These are phyloP conservation scores for Lutraria rhynchaena DNA, from an alignment of 1,140 invertebrate genomes.

Conservation along the genomic window DNA sequence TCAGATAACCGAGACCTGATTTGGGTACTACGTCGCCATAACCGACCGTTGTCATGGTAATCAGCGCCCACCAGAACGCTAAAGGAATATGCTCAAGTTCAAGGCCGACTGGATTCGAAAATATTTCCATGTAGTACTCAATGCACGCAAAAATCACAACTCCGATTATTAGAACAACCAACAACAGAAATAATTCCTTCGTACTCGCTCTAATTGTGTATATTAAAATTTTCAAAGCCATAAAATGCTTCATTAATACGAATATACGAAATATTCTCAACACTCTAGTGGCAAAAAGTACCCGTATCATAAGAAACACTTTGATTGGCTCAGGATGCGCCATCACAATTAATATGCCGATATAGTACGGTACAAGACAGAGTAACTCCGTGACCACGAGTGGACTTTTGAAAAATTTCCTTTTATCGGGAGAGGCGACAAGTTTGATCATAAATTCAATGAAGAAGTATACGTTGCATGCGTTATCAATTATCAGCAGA, in stretches of 20 bases:
- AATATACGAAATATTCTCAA: conserved; percentile 71
- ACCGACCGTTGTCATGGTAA: conserved; percentile 79
- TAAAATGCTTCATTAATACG: conserved; percentile 71
- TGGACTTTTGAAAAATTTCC: conserved; percentile 74
- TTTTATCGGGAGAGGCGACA: conserved; percentile 77
- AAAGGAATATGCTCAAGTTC: conserved; percentile 73
- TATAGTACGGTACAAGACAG: conserved; percentile 72
- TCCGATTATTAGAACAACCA: conserved; percentile 70
- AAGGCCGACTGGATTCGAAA: conserved; percentile 55
- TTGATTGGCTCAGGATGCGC: conserved; percentile 64
- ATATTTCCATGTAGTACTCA: conserved; percentile 71
- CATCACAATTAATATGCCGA: conserved; percentile 79
- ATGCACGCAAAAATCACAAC: conserved; percentile 73
- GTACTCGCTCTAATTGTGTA: conserved; percentile 72
- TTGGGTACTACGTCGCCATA: conserved; percentile 76
- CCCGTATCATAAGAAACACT: conserved; percentile 61
- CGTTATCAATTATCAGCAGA: conserved; percentile 61
- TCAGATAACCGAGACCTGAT: conserved; percentile 69
- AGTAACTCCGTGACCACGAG: conserved; percentile 67
- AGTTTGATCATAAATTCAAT: conserved; percentile 74
- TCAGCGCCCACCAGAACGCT: conserved; percentile 78
- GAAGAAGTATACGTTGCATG: conserved; percentile 61
- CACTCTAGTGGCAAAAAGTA: conserved; percentile 67
- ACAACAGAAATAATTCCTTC: conserved; percentile 71
- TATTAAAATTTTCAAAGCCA: conserved; percentile 72